These are phyloP conservation scores for Aphelocoma coerulescens DNA, from an alignment of 2,113 vertebrate genomes.

Conservation along the genomic window DNA sequence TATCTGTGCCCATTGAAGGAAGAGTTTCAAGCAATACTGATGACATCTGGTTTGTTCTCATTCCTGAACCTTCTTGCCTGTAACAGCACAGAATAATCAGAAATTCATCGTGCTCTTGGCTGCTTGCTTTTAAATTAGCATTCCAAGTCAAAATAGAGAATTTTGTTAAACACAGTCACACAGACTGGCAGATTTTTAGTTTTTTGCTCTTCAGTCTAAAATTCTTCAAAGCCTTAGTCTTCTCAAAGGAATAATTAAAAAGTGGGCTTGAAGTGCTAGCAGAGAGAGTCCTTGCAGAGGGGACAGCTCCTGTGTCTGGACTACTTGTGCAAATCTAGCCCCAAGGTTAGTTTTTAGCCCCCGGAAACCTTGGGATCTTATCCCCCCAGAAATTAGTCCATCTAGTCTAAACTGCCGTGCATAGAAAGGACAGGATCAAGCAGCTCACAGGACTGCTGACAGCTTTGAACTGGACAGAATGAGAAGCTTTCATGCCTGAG, in stretches of 20 bases:
- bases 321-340: neutral
- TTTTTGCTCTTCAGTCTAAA: neutral
- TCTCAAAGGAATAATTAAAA: neutral
- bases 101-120: neutral
- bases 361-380: neutral
- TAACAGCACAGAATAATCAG: neutral
- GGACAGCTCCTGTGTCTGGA: neutral
- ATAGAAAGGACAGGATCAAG: neutral
- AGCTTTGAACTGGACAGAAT: neutral
- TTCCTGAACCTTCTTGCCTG: neutral
- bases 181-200: neutral
- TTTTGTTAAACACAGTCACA: neutral
- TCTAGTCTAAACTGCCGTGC: neutral
- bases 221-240: neutral
- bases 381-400: neutral
- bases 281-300: neutral
- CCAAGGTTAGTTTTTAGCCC: neutral
- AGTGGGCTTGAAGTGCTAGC: neutral
- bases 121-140: conserved; percentile 17
- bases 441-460: neutral
- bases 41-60: neutral
- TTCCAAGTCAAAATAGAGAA: neutral
- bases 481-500: neutral
- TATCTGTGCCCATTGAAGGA: neutral
- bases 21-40: neutral